These are phyloP conservation scores for Leptoclinus maculatus DNA, from an alignment of 2,797 vertebrate genomes.

Conservation along the genomic window DNA sequence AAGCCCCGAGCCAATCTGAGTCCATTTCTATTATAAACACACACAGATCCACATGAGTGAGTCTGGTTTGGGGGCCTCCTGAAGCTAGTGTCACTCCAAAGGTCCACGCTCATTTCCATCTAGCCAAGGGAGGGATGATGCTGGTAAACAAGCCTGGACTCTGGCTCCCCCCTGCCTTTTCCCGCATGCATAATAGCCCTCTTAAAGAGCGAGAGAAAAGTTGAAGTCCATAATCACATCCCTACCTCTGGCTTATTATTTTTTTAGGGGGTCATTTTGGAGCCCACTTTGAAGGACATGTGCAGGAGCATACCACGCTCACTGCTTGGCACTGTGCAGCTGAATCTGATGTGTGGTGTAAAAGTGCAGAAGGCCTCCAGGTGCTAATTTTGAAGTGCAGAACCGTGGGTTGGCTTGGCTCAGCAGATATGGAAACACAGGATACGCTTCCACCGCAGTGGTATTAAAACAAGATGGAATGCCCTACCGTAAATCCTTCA, in stretches of 20 bases:
- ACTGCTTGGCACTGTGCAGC: not conserved
- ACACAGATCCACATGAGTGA: constrained; percentile 52
- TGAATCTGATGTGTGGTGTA: not conserved
- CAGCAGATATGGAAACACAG: constrained; percentile 28
- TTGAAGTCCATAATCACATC: constrained; percentile 70
- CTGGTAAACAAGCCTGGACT: constrained; percentile 70
- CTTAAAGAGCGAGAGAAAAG: constrained; percentile 57
- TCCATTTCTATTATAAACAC: constrained; percentile 68
- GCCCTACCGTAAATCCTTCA: constrained; percentile 53
- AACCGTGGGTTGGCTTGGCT: constrained; percentile 33
- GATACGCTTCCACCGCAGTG: constrained; percentile 18
- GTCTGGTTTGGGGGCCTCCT: constrained; percentile 37
- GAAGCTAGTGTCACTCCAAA: constrained; percentile 60
- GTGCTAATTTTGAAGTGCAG: constrained; percentile 43
- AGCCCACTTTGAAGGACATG: constrained; percentile 40
- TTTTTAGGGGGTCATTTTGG: constrained; percentile 48
- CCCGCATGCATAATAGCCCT: constrained; percentile 63
- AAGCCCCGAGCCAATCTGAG: constrained; percentile 52
- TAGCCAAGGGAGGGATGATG: constrained; percentile 51
- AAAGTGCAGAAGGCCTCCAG: constrained; percentile 29
- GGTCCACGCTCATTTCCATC: constrained; percentile 71
- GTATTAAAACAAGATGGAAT: constrained; percentile 59
- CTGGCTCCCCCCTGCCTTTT: constrained; percentile 38
- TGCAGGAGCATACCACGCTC: not conserved
- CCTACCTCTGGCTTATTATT: constrained; percentile 52